Conservation (phyloP, 2,888 invertebrate genomes). For the Colostygia pectinataria region DNA sequence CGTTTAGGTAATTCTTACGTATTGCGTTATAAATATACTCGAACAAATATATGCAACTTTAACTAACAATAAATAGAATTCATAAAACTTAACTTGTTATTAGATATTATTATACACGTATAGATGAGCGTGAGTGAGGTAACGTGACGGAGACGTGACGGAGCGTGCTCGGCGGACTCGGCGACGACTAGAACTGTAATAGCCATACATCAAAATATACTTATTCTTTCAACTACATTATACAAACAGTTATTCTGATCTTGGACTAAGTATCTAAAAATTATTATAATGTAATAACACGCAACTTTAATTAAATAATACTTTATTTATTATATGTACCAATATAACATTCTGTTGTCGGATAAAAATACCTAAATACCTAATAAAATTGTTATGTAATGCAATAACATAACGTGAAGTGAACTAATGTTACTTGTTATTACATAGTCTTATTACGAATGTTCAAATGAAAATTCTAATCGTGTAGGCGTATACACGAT, state of each 20-base stretch:
- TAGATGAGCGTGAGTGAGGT: conserved; percentile 5
- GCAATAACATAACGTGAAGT: conserved; percentile 13
- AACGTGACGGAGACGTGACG: not conserved
- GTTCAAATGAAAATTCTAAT: conserved; percentile 48
- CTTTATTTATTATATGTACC: conserved; percentile 16
- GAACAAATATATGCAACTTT: conserved; percentile 13
- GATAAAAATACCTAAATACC: not conserved
- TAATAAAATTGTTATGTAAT: conserved; percentile 1
- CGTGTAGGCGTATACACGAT: conserved; percentile 28
- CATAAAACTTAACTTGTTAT: conserved; percentile 64
- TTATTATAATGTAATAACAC: not conserved
- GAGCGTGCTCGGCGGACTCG: no score
- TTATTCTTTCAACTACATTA: conserved; percentile 5
- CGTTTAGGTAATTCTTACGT: conserved; percentile 17
- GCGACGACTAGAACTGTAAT: not conserved
- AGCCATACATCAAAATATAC: not conserved
- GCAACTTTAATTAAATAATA: conserved; percentile 13
- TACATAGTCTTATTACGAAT: conserved; percentile 38
- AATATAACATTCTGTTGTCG: conserved; percentile 6
- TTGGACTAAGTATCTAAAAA: conserved; percentile 8
- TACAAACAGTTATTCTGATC: conserved; percentile 5
- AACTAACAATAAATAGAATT: conserved; percentile 64
- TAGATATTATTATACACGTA: not conserved
- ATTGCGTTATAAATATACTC: conserved; percentile 24
- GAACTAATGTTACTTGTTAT: conserved; percentile 21